These are phyloP conservation scores for Melanotaenia nigrans DNA, from an alignment of 2,797 vertebrate genomes.

Conservation along the genomic window DNA sequence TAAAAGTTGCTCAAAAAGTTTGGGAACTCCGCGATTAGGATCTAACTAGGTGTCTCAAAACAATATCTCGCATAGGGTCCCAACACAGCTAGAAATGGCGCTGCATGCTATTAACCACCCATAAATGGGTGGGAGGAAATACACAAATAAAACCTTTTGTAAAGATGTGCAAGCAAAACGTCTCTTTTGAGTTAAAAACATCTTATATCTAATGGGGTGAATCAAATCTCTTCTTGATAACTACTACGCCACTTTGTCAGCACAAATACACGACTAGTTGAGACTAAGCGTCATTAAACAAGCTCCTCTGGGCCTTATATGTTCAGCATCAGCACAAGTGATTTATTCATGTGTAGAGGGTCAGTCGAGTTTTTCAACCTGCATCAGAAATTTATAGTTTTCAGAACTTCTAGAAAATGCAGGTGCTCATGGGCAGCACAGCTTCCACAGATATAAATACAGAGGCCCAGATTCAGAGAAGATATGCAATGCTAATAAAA, in stretches of 20 bases:
- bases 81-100: neutral
- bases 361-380: constrained; percentile 35
- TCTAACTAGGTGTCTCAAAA: neutral
- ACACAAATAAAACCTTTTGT: neutral
- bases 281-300: constrained; percentile 49
- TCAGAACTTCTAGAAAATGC: constrained; percentile 39
- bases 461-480: constrained; percentile 23
- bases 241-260: constrained; percentile 44
- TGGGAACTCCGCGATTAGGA: too few relatives aligned
- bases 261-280: constrained; percentile 44
- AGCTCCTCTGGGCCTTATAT: constrained; percentile 41
- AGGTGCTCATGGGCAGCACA: constrained; percentile 18
- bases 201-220: constrained; percentile 8
- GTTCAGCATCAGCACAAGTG: constrained; percentile 50
- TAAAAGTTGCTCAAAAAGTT: too few relatives aligned
- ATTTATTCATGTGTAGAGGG: constrained; percentile 48
- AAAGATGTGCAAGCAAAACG: constrained; percentile 1
- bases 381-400: constrained; percentile 39
- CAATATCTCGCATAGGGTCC: neutral
- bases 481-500: neutral
- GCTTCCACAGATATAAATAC: constrained; percentile 26
- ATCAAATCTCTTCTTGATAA: constrained; percentile 7
- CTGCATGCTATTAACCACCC: neutral
- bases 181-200: constrained; percentile 4
- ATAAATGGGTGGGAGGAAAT: neutral